A percentile compares a stretch with the other conserved stretches of the same genome.
These are phyloP conservation scores for Tupaia tana DNA, from an alignment of 2,113 vertebrate genomes.

Conservation along the genomic window DNA sequence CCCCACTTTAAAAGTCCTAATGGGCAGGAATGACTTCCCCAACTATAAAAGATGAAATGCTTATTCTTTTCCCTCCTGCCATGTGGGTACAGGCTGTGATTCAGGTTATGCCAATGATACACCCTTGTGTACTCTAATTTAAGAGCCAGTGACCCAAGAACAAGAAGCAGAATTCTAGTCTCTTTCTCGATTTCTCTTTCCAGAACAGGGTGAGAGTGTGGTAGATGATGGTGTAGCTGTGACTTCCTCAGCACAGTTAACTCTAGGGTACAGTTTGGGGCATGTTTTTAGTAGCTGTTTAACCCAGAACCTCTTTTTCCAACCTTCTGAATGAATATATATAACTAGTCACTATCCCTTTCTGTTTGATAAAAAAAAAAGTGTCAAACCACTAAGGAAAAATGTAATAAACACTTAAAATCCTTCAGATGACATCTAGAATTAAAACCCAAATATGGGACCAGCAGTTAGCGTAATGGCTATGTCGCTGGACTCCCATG, in stretches of 20 bases:
- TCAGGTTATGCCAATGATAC: background rate
- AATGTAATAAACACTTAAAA: background rate
- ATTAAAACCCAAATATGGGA: background rate
- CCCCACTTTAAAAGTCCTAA: background rate
- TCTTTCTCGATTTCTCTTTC: background rate
- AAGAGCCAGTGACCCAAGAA: background rate
- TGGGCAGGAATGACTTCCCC: background rate
- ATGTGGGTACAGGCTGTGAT: background rate
- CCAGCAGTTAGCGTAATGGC: too few species aligned
- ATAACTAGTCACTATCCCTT: fast-evolving
- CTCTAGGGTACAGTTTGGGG: background rate
- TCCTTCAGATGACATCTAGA: background rate
- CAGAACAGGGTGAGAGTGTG: fast-evolving
- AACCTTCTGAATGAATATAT: background rate
- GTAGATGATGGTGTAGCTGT: too few species aligned
- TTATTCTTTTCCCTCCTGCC: background rate
- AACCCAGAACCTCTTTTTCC: background rate
- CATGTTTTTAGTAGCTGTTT: background rate
- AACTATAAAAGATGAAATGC: background rate
- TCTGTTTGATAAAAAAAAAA: background rate
- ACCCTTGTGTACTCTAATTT: background rate
- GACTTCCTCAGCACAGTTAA: background rate
- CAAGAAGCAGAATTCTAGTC: background rate
- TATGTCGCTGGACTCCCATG: too few species aligned
- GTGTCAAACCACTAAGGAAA: background rate